Conservation (phyloP, 2,113 vertebrate species). For the Chelonoidis abingdonii region DNA sequence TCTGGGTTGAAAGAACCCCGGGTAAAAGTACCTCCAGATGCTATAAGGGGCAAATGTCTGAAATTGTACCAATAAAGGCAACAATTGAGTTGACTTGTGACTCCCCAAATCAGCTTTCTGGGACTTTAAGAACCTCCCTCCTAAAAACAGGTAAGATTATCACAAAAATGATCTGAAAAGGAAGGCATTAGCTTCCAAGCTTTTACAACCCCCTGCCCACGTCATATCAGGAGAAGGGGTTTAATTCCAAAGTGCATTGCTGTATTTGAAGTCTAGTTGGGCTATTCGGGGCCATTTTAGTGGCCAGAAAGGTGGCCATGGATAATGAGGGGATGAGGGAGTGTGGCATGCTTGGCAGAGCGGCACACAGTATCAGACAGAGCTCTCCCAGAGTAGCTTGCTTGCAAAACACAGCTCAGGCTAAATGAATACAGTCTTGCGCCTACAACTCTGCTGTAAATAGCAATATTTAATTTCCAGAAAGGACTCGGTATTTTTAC, state of each 20-base stretch:
- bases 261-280: not conserved
- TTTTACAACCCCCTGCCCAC: rapidly evolving
- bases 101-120: not conserved
- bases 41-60: not conserved
- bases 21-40: not conserved
- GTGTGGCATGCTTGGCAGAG: not conserved
- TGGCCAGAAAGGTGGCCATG: too few species aligned
- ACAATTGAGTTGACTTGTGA: not conserved
- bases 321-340: not conserved
- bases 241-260: not conserved
- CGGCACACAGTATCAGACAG: not conserved
- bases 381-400: not conserved
- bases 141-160: not conserved
- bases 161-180: not conserved
- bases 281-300: not conserved
- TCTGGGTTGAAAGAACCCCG: too few species aligned
- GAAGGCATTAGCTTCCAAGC: too few species aligned
- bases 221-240: not conserved
- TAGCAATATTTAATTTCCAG: rapidly evolving
- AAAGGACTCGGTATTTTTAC: rapidly evolving
- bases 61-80: not conserved
- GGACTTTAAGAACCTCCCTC: not conserved
- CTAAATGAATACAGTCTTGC: not conserved
- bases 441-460: not conserved
- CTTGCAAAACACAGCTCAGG: not conserved